Percentiles rank a stretch among this genome's conserved stretches.
Evolutionary conservation across 2,797 vertebrate genomes (phyloP).

Genomic region (Leptatherina wallacei): DNA sequence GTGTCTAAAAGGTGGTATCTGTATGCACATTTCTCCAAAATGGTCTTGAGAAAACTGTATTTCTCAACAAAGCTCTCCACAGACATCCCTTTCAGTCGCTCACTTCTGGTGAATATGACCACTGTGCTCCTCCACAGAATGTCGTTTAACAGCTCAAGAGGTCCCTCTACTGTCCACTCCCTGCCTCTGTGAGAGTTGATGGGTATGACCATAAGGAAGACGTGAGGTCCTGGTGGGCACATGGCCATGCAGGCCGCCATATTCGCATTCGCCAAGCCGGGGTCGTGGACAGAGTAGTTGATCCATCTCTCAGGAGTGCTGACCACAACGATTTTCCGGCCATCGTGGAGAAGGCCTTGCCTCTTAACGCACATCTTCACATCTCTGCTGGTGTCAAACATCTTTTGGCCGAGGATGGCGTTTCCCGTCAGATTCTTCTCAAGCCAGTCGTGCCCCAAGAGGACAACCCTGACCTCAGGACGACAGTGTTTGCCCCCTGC

Average conservation of each 20-base stretch:
- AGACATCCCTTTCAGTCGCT: conserved; percentile 36
- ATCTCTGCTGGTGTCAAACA: conserved; percentile 57
- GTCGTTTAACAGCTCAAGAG: conserved; percentile 51
- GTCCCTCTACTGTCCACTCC: conserved; percentile 65
- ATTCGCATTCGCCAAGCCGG: conserved; percentile 27
- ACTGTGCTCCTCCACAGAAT: conserved; percentile 44
- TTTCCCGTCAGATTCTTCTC: conserved; percentile 64
- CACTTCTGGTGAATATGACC: conserved; percentile 52
- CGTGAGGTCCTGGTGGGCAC: conserved; percentile 63
- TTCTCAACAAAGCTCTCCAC: conserved; percentile 19
- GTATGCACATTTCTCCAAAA: conserved; percentile 49
- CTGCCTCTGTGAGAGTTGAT: conserved; percentile 41
- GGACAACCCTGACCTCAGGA: conserved; percentile 54
- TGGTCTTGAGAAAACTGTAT: conserved; percentile 22
- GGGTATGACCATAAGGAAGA: conserved; percentile 60
- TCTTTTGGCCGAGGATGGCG: conserved; percentile 41
- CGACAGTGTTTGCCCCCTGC: conserved; percentile 17
- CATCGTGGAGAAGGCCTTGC: conserved; percentile 6
- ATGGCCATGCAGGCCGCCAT: conserved; percentile 40
- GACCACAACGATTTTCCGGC: conserved; percentile 36
- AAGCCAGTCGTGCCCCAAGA: conserved; percentile 56
- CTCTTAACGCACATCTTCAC: conserved; percentile 60
- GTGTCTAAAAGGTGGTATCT: conserved; percentile 60
- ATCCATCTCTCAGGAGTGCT: conserved; percentile 63
- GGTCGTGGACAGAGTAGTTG: conserved; percentile 46